Conservation (phyloP, 2,113 vertebrate species). For the Maccullochella peelii region DNA sequence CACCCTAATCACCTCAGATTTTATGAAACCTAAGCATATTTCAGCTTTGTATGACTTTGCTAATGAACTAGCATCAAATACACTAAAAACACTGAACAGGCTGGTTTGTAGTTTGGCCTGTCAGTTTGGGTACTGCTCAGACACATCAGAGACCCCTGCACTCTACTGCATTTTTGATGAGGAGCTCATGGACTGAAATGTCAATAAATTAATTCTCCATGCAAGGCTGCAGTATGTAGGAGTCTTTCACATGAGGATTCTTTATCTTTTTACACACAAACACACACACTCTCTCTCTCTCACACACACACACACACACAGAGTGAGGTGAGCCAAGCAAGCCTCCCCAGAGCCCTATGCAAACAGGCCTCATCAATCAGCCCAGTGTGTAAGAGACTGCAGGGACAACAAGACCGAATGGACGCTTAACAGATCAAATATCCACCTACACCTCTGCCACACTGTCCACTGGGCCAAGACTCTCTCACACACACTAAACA, state of each 20-base stretch:
- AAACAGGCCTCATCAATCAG: conserved; percentile 78
- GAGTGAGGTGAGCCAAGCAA: conserved; percentile 34
- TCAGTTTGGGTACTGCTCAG: neutral
- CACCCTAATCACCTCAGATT: neutral
- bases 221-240: conserved; percentile 18
- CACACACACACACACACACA: conserved; percentile 21
- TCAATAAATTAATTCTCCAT: conserved; percentile 23
- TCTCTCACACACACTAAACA: conserved; percentile 28
- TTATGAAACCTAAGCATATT: neutral
- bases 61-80: neutral
- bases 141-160: neutral
- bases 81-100: neutral
- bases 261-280: conserved; percentile 31
- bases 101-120: neutral
- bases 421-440: conserved; percentile 74
- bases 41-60: neutral
- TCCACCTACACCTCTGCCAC: conserved; percentile 60
- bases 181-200: conserved; percentile 30
- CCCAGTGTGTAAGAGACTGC: conserved; percentile 61
- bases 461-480: conserved; percentile 31
- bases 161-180: conserved; percentile 6
- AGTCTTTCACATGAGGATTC: conserved; percentile 33
- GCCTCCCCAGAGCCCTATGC: conserved; percentile 47
- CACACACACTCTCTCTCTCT: neutral
- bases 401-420: conserved; percentile 62